phyloP scores from a whole-genome alignment of 1,140 invertebrate species.

The Papilio helenus region DNA sequence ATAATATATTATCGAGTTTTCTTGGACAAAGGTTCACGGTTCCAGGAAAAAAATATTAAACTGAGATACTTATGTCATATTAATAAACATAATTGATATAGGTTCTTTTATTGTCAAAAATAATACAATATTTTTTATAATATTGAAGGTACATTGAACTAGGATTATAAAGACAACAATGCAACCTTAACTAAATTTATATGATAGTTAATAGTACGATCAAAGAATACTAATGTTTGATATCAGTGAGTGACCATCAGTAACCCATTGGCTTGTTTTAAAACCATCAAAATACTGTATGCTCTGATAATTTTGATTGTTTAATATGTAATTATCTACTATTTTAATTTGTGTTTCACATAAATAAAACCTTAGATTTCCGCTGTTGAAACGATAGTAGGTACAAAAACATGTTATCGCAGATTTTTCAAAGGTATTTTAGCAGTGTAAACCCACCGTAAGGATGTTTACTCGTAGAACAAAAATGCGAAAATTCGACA shows the following conservation, averaged over 20 bases:
- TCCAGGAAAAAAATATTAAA: not conserved
- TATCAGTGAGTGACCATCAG: slow-evolving; percentile 24
- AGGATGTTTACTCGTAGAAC: slow-evolving; percentile 1
- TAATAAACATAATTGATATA: not conserved
- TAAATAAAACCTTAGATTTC: too few relatives aligned
- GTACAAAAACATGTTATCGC: not conserved
- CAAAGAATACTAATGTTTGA: slow-evolving; percentile 28
- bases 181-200: slow-evolving; percentile 10
- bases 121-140: not conserved
- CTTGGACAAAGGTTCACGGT: not conserved
- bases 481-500: slow-evolving; percentile 5
- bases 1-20: not conserved
- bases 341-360: not conserved
- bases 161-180: slow-evolving; percentile 4
- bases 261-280: slow-evolving; percentile 5
- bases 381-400: too few relatives aligned
- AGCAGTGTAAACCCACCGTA: not conserved
- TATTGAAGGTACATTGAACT: slow-evolving; percentile 15
- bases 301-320: slow-evolving; percentile 35
- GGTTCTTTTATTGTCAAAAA: not conserved
- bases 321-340: slow-evolving; percentile 1
- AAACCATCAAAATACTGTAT: slow-evolving; percentile 5
- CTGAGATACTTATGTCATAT: not conserved
- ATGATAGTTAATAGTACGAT: slow-evolving; percentile 1
- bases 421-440: not conserved